These are phyloP conservation scores for Fistularia tabacaria DNA, from an alignment of 2,797 vertebrate species.

Conservation along the genomic window DNA sequence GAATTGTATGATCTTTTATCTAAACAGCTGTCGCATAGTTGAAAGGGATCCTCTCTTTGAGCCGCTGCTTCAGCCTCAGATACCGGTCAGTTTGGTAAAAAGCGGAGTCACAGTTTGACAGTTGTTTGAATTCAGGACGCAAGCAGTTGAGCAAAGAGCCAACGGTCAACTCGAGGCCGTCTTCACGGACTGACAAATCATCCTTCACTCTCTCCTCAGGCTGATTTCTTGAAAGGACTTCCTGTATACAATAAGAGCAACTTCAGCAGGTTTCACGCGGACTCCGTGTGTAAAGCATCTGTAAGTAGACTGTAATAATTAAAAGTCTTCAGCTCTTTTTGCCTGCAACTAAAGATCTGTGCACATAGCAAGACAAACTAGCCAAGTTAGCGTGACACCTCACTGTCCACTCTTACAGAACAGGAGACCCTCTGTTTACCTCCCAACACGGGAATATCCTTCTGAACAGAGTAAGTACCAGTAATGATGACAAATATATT, in stretches of 20 bases:
- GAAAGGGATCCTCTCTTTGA: too few relatives aligned
- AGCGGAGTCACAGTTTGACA: too few relatives aligned
- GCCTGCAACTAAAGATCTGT: not conserved
- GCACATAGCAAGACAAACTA: not conserved
- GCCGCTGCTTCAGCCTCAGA: too few relatives aligned
- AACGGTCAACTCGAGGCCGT: not conserved
- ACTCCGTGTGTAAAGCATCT: constrained; percentile 98
- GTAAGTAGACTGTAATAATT: constrained; percentile 72
- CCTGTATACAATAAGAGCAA: constrained; percentile 99
- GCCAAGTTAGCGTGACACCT: not conserved
- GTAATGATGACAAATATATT: not conserved
- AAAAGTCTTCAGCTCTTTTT: not conserved
- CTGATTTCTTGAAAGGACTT: constrained; percentile 97
- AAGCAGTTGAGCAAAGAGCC: too few relatives aligned
- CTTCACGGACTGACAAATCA: not conserved
- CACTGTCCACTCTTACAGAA: constrained; percentile 73
- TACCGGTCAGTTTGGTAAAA: too few relatives aligned
- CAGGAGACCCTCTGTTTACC: constrained; percentile 93
- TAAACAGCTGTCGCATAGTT: too few relatives aligned
- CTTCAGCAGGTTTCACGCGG: constrained; percentile 97
- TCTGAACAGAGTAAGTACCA: constrained; percentile 93
- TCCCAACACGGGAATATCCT: constrained; percentile 93
- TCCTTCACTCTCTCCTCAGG: constrained; percentile 68
- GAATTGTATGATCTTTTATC: too few relatives aligned
- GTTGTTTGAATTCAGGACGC: too few relatives aligned